A percentile compares a stretch with the other conserved stretches of the same genome.
Evolutionary conservation across 1,140 invertebrate genomes (phyloP).

Genomic region (Gryon sp.): DNA sequence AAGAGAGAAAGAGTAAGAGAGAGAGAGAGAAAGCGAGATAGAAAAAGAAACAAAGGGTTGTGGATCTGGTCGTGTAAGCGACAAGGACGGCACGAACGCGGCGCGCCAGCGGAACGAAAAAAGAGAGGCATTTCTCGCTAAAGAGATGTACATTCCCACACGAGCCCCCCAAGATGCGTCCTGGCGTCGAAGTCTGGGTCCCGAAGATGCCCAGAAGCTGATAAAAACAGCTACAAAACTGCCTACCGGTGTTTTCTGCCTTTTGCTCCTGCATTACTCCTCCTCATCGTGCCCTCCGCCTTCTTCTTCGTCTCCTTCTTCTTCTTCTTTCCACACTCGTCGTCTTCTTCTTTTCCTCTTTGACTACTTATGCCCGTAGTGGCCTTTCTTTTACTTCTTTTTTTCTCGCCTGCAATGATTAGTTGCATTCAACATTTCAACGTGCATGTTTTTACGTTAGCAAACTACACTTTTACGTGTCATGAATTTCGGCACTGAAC

Average conservation of each 20-base stretch:
- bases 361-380: conserved; percentile 34
- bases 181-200: conserved; percentile 68
- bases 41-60: conserved; percentile 33
- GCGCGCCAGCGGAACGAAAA: conserved; percentile 31
- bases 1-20: conserved; percentile 31
- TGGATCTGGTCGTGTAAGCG: conserved; percentile 14
- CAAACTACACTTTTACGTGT: conserved; percentile 21
- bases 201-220: conserved; percentile 79
- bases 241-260: conserved; percentile 79
- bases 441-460: conserved; percentile 28
- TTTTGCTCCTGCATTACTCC: conserved; percentile 74
- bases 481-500: not conserved
- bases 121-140: conserved; percentile 66
- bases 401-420: conserved; percentile 60
- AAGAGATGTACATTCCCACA: conserved; percentile 79
- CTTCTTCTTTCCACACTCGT: conserved; percentile 47
- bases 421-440: conserved; percentile 37
- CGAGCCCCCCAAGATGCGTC: conserved; percentile 79
- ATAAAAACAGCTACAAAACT: conserved; percentile 80
- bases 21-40: conserved; percentile 27
- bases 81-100: conserved; percentile 31
- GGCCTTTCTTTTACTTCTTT: not conserved
- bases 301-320: conserved; percentile 26
- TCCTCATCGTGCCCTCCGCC: conserved; percentile 4
- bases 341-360: conserved; percentile 48